A percentile compares a stretch with the other conserved stretches of the same genome.
These are phyloP conservation scores for Basileuterus tristriatus DNA, from an alignment of 2,797 vertebrate species.

Conservation along the genomic window DNA sequence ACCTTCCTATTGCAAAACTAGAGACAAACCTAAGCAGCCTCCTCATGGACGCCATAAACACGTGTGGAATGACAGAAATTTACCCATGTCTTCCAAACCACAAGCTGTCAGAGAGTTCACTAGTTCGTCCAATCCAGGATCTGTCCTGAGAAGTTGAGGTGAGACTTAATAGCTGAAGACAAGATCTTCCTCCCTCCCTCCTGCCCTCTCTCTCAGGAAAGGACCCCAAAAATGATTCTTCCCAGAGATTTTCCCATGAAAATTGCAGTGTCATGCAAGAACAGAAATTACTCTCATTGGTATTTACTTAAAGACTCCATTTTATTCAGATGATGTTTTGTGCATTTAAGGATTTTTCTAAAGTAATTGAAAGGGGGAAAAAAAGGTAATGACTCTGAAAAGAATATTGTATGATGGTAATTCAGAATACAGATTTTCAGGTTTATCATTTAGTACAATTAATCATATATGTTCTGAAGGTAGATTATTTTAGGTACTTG, in stretches of 20 bases:
- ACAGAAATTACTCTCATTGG: neutral
- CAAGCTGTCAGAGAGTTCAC: neutral
- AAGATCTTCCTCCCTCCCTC: neutral
- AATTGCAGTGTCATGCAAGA: neutral
- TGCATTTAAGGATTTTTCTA: neutral
- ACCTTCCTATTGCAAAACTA: neutral
- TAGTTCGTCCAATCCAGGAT: neutral
- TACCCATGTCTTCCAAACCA: neutral
- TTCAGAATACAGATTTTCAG: conserved; percentile 16
- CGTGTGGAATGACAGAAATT: neutral
- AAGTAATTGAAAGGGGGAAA: neutral
- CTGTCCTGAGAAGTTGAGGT: neutral
- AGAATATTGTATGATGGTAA: conserved; percentile 26
- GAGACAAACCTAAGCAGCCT: neutral
- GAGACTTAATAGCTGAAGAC: neutral
- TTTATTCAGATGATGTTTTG: neutral
- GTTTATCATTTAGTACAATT: neutral
- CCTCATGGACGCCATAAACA: neutral
- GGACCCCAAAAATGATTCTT: neutral
- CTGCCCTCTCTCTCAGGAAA: neutral
- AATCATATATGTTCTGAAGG: neutral
- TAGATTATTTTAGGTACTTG: conserved; percentile 18
- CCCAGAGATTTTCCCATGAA: neutral
- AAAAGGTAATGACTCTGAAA: neutral
- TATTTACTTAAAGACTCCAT: neutral